Base-by-base conservation (phyloP, 1,140 invertebrate species). In the Bradynema listronoti region DNA sequence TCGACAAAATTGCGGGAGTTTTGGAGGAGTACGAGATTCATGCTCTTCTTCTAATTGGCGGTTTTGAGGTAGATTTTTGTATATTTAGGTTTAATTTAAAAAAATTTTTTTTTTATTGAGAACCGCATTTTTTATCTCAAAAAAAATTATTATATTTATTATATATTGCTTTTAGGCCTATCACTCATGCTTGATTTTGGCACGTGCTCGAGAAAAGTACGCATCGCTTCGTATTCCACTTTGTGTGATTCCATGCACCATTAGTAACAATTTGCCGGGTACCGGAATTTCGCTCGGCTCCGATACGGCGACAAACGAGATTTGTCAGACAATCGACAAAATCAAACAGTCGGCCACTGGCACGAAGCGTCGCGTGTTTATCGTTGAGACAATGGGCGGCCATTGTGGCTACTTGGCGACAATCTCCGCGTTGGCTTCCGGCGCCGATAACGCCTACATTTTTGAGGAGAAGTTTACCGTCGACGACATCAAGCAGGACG, bases 371-470 rank as follows among this genome's bases (percentile, higher is more conserved):
- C 72, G 82, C 42, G 81, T 77, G 11, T 99, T 99, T 80, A 86
- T 99, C 19, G 89, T 99, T 66, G 95, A 99, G 83, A 97, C 92
- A 0, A 98, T 98, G 94, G 94, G 93, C 42, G 93, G 93, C 1
- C 96, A 87, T 80, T 98, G 93, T 79, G 94, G 95, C 25, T 98
- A 97, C 80, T 82, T 98, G 66, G 91, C 94, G 52, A 97, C 92
- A 0, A 80, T 96, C 47, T 88, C 91, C 68, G 94, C 87, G 7
- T 73, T 98, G 45, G 93, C 93, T 3, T 91, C 91, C 50, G 95
- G 95, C 36, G 91, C 95, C 9, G 95, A 99, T 82, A 92, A 92
- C 47, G 94, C 95, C 0, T 99, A 98, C 76, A 98, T 99, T 66
- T 95, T 87, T 78, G 95, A 99, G 79, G 93, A 98, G 78, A 88